phyloP scores from a whole-genome alignment of 2,113 vertebrate species.

The Rafetus swinhoei region DNA sequence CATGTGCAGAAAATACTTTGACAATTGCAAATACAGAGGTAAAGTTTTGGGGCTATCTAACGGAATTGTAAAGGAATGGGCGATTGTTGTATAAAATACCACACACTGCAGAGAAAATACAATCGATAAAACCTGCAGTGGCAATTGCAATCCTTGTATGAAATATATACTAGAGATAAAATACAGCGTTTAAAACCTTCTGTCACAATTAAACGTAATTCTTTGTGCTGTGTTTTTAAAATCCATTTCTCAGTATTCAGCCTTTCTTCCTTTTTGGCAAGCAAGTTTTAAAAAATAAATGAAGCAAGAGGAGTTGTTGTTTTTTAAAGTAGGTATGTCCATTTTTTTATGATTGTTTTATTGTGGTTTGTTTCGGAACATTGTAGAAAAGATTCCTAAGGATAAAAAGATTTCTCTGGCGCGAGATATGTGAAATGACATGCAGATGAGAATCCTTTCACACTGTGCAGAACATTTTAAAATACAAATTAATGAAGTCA shows the following conservation, averaged over 20 bases:
- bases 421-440: neutral
- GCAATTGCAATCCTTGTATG: neutral
- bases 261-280: neutral
- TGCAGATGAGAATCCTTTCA: neutral
- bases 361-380: neutral
- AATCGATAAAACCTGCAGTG: neutral
- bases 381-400: neutral
- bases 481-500: neutral
- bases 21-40: neutral
- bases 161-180: neutral
- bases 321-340: neutral
- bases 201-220: neutral
- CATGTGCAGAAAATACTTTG: neutral
- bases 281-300: neutral
- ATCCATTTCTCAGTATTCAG: neutral
- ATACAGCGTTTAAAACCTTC: neutral
- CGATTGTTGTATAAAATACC: neutral
- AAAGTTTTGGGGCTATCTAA: neutral
- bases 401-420: neutral
- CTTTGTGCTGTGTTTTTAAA: neutral
- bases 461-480: neutral
- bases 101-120: rapidly evolving
- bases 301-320: rapidly evolving
- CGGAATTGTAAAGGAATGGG: neutral
- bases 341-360: rapidly evolving